Evolutionary conservation across 23 tunicate species (phyloP), one percentile per base, ranked within the genome.

Genomic region (Corella eumyota): DNA sequence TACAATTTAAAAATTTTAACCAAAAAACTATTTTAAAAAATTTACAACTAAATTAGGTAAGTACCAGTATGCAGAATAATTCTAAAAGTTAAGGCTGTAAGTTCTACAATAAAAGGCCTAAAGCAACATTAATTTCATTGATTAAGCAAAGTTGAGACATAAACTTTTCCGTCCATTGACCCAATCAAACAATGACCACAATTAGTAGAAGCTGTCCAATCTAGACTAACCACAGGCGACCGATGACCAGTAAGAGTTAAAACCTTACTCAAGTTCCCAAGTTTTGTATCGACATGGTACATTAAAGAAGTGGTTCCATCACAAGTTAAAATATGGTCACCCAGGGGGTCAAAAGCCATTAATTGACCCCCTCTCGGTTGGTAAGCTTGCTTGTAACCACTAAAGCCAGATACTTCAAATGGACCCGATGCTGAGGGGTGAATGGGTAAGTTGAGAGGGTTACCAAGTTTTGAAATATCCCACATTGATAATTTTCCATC

Each of bases 101-200:
- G n/a, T n/a, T n/a, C n/a, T n/a, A n/a, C n/a, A n/a, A n/a, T n/a
- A n/a, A n/a, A n/a, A n/a, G n/a, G n/a, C n/a, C n/a, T n/a, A n/a
- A n/a, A n/a, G n/a, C n/a, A n/a, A n/a, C n/a, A n/a, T n/a, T n/a
- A n/a, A n/a, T n/a, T n/a, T n/a, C n/a, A n/a, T n/a, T n/a, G n/a
- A n/a, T 51, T 62, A 2, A 80, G 52, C 17, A 80, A 59, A 15
- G 90, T 80, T 25, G 79, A 34, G 0, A 80, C 72, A 17, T 71
- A 67, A 30, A 80, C 31, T 55, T 58, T 65, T 3, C 94, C 94
- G 48, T 84, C 94, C 74, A 70, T 75, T 2, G 78, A 69, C 25
- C 94, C 94, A 34, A 67, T 75, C 46, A 84, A 44, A 40, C 94
- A 84, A 31, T 68, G 67, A 3, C 77, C 78, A 37, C 76, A 70